phyloP scores from a whole-genome alignment of 64 coral and sea anemone species.

The Exaiptasia diaphana region DNA sequence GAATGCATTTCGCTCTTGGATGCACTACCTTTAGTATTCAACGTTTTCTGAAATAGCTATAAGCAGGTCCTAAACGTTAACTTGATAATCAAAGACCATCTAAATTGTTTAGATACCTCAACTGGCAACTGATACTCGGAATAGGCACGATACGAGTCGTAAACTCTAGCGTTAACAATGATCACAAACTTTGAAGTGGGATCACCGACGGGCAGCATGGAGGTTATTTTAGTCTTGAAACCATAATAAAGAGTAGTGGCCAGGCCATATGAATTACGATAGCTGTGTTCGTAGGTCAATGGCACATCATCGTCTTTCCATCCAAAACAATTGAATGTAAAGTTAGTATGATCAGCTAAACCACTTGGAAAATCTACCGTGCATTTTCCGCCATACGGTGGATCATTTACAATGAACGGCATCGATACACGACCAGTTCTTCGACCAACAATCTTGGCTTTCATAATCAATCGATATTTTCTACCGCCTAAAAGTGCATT shows the following conservation, averaged over 20 bases:
- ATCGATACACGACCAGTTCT: background rate
- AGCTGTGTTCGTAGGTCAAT: constrained; percentile 52
- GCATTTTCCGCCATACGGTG: constrained; percentile 56
- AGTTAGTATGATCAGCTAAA: constrained; percentile 44
- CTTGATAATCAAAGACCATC: background rate
- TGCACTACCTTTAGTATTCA: too few relatives aligned
- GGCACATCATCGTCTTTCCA: constrained; percentile 67
- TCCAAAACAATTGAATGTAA: constrained; percentile 40
- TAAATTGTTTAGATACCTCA: background rate
- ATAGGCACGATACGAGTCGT: constrained; percentile 38
- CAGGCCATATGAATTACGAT: constrained; percentile 46
- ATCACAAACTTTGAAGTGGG: constrained; percentile 17
- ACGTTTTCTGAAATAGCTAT: too few relatives aligned
- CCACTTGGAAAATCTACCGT: constrained; percentile 28
- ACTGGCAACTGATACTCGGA: background rate
- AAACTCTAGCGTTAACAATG: constrained; percentile 11
- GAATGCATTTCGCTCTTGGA: too few relatives aligned
- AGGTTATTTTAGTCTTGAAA: background rate
- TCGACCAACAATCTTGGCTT: background rate
- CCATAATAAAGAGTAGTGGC: constrained; percentile 70
- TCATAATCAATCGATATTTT: background rate
- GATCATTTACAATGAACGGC: constrained; percentile 40
- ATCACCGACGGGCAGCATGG: constrained; percentile 76
- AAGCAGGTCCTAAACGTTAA: too few relatives aligned
- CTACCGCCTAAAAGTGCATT: background rate